Conservation (phyloP, 2,797 vertebrate species). For the Alcedo quadribrachys region DNA sequence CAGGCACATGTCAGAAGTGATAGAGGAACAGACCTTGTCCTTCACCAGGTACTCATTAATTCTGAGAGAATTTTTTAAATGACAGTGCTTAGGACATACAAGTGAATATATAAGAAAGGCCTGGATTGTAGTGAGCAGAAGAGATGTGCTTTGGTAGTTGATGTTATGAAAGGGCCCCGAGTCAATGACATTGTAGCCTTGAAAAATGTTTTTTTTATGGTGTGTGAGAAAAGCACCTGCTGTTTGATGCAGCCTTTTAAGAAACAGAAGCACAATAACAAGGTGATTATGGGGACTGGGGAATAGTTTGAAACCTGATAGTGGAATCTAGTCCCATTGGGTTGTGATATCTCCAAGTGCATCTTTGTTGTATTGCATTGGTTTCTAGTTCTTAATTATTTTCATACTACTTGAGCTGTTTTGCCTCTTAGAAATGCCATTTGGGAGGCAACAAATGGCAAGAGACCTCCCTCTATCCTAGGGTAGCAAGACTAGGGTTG, state of each 20-base stretch:
- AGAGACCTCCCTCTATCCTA: background rate
- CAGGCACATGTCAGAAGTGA: background rate
- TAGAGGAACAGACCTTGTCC: background rate
- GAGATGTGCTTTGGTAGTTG: background rate
- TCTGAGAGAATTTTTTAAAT: background rate
- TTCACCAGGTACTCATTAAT: background rate
- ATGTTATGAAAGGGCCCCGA: background rate
- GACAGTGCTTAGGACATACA: background rate
- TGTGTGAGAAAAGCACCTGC: background rate
- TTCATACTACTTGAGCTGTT: background rate
- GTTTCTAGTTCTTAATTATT: background rate
- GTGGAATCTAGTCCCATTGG: background rate
- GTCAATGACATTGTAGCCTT: background rate
- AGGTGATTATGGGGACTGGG: background rate
- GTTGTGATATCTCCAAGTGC: background rate
- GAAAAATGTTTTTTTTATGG: background rate
- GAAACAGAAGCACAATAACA: background rate
- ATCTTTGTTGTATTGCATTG: background rate
- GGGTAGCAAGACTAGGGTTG: background rate
- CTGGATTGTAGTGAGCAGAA: background rate
- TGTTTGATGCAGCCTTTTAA: background rate
- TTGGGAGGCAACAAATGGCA: background rate
- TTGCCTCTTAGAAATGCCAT: background rate
- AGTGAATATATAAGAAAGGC: background rate
- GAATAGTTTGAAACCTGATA: background rate